phyloP scores from a whole-genome alignment of 2,888 invertebrate species.

The Drosophila pseudotakahashii region DNA sequence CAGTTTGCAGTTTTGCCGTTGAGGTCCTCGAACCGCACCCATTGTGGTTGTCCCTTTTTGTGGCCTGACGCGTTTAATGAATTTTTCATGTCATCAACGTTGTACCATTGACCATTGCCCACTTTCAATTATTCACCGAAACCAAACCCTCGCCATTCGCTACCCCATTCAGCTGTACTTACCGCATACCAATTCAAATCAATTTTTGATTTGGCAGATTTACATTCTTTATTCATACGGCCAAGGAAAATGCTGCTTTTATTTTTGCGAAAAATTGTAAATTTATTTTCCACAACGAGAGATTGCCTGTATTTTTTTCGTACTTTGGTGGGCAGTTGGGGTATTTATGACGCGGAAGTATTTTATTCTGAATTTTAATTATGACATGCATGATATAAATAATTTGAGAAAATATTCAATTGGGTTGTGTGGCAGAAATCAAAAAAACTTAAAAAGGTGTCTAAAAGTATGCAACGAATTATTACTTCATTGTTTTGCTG shows the following conservation, averaged over 20 bases:
- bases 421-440: too few species aligned
- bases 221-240: constrained; percentile 35
- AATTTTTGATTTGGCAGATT: constrained; percentile 70
- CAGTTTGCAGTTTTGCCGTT: background rate
- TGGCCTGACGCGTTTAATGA: constrained; percentile 71
- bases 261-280: constrained; percentile 43
- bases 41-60: constrained; percentile 43
- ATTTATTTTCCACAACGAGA: constrained; percentile 34
- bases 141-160: constrained; percentile 22
- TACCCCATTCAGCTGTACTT: constrained; percentile 57
- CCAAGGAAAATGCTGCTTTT: constrained; percentile 28
- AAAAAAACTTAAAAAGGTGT: too few species aligned
- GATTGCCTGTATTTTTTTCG: constrained; percentile 5
- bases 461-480: too few species aligned
- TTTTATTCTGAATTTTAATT: background rate
- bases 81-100: constrained; percentile 67
- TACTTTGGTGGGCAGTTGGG: constrained; percentile 1
- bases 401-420: too few species aligned
- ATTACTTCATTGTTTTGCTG: too few species aligned
- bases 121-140: constrained; percentile 68
- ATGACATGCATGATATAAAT: background rate
- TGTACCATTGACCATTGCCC: constrained; percentile 37
- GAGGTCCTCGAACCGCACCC: constrained; percentile 16
- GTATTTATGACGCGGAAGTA: constrained; percentile 3
- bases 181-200: constrained; percentile 75